Percentiles rank a stretch among this genome's conserved stretches.
Evolutionary conservation across 2,888 invertebrate genomes (phyloP).

Genomic region (Eupithecia subumbrata): DNA sequence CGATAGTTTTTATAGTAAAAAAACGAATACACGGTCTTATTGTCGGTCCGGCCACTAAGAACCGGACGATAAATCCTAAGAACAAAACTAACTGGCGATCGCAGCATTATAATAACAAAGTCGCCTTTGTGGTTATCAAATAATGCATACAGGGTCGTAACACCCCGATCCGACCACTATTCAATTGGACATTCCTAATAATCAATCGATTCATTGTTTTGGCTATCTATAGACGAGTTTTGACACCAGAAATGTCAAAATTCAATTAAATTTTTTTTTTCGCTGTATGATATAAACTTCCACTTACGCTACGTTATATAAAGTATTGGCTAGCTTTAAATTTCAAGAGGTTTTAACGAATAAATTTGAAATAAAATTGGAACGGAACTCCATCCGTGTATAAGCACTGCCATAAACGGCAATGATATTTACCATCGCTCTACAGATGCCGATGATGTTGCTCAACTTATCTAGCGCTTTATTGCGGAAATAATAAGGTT

Average conservation of each 20-base stretch:
- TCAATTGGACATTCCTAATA: not conserved
- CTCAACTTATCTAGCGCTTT: conserved; percentile 22
- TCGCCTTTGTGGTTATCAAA: not conserved
- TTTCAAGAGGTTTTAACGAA: not conserved
- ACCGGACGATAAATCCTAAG: no score
- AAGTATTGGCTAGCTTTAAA: not conserved
- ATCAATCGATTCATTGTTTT: not conserved
- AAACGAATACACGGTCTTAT: not conserved
- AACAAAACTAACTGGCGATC: not conserved
- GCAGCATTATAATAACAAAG: not conserved
- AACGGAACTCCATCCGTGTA: conserved; percentile 3
- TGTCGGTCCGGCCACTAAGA: no score
- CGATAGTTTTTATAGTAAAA: no score
- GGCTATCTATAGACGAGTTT: not conserved
- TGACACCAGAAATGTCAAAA: not conserved
- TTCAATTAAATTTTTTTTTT: not conserved
- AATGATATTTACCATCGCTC: conserved; percentile 22
- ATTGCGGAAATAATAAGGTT: conserved; percentile 31
- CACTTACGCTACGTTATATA: not conserved
- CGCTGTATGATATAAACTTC: not conserved
- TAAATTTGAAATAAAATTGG: not conserved
- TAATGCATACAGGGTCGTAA: not conserved
- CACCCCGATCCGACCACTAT: not conserved
- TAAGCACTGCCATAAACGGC: conserved; percentile 4
- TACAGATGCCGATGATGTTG: conserved; percentile 28